Evolutionary conservation across 2,797 vertebrate genomes (phyloP).

Genomic region (Sylvilagus floridanus): DNA sequence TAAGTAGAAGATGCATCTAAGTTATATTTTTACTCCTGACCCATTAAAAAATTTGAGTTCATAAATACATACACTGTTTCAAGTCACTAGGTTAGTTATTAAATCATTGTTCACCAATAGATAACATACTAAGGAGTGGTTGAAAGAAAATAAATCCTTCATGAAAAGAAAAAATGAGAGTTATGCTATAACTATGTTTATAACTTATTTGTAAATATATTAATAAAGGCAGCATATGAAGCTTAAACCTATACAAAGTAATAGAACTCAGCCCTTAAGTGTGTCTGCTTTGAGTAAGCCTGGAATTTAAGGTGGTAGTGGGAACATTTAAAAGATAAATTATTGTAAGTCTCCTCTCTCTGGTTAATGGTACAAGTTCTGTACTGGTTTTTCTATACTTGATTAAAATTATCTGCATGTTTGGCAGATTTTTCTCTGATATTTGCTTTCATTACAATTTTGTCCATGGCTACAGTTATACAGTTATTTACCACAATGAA

Average conservation of each 20-base stretch:
- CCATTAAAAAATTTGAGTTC: not conserved
- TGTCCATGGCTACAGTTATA: not conserved
- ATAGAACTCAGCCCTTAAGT: not conserved
- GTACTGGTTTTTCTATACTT: not conserved
- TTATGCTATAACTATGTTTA: not conserved
- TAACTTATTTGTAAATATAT: not conserved
- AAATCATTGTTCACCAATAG: not conserved
- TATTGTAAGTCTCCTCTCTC: not conserved
- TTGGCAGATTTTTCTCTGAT: not conserved
- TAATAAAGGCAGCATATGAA: not conserved
- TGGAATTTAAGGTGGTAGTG: not conserved
- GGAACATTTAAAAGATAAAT: not conserved
- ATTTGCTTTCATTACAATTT: conserved; percentile 25
- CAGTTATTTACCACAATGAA: conserved; percentile 5
- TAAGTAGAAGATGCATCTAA: not conserved
- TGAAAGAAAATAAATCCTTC: not conserved
- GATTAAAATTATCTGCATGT: not conserved
- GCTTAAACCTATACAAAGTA: not conserved
- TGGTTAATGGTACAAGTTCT: not conserved
- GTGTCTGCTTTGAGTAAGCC: not conserved
- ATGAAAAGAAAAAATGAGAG: not conserved
- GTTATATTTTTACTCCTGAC: not conserved
- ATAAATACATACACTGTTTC: not conserved
- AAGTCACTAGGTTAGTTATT: not conserved
- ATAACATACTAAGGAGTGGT: not conserved